Conservation (phyloP, 2,888 invertebrate species). For the Caenorhabditis sinica region DNA sequence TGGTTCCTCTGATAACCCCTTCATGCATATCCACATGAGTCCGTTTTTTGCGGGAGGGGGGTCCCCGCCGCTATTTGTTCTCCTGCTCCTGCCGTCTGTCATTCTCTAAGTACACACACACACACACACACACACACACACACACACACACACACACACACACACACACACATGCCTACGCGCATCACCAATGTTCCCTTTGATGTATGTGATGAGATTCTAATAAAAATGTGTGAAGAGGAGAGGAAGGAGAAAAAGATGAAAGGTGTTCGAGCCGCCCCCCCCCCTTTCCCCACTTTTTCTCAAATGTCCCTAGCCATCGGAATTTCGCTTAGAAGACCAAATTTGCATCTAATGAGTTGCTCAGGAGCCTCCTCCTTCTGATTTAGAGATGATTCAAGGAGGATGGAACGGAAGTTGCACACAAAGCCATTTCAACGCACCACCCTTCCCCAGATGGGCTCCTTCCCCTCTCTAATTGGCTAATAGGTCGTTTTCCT, state of each 20-base stretch:
- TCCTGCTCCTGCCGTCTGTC: neutral
- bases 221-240: neutral
- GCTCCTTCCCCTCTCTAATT: conserved; percentile 24
- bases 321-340: too few species aligned
- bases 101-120: neutral
- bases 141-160: neutral
- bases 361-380: too few species aligned
- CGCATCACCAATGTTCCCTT: neutral
- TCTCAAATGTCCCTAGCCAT: too few species aligned
- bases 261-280: conserved; percentile 1
- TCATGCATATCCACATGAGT: neutral
- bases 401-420: conserved; percentile 45
- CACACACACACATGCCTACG: neutral
- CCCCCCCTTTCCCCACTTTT: too few species aligned
- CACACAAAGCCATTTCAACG: conserved; percentile 6
- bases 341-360: neutral
- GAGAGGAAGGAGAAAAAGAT: neutral
- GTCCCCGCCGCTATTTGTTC: neutral
- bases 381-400: too few species aligned
- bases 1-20: neutral
- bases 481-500: conserved; percentile 44
- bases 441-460: too few species aligned
- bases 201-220: neutral
- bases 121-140: neutral
- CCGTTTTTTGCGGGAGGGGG: neutral